Base-by-base conservation (phyloP, 2,888 invertebrate species). In the Ypsolopha scabrella region DNA sequence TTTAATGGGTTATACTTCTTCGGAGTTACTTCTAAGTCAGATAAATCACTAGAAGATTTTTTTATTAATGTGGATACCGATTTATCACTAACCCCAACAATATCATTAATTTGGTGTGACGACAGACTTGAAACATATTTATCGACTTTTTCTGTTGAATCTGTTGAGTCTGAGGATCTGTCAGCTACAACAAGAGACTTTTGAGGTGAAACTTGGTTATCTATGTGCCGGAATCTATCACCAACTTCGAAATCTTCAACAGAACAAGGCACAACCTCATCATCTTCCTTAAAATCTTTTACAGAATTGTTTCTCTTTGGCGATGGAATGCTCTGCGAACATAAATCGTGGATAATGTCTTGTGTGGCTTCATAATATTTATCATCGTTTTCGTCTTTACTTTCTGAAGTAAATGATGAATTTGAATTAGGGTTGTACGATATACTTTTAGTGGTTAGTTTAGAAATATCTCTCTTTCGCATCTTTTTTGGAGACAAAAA, bases 341-440 rank as follows among this genome's bases (percentile, higher is more conserved):
- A 80, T 48, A 85, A 63, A 55, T 85, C 85, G 35, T 72, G 58
- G 10, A 65, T 61, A 54, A 86, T 60, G 24, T 85, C 80, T 67
- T 86, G 85, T 7, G 85, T 86, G 7, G 68, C 65, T 39, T 63
- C 60, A 58, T 86, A 85, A 62, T 75, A 82, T 54, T 72, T 72
- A 14, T 70, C 63, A 45, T 71, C 65, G 8, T 58, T 58, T 0
- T 45, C 41, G 38, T 39, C 13, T 34, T 56, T 54, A 4, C 43
- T 54, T 51, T 41, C 53, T 48, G 13, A 24, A 34, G 46, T 45
- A 7, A 34, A 9, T 46, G 41, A 13, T n/a, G 11, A 37, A 8
- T 47, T 47, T 4, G 8, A 6, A 7, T 6, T 7, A 4, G n/a
- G 6, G 43, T 63, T 47, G 55, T 56, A 57, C 64, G 60, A 2